phyloP scores from a whole-genome alignment of 1,140 invertebrate species.

The Drosophila pruinosa region DNA sequence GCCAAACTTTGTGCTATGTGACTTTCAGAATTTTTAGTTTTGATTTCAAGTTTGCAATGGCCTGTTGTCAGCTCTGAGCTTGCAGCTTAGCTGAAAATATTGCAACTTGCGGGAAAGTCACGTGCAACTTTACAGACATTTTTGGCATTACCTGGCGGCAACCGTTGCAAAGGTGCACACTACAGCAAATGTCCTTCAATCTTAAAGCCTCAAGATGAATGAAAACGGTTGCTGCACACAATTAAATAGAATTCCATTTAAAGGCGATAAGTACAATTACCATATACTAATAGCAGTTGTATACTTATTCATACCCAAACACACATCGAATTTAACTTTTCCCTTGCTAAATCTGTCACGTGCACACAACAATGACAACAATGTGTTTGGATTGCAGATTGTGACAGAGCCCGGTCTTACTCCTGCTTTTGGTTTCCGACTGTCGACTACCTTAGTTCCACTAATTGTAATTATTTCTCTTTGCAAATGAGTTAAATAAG shows the following conservation, averaged over 20 bases:
- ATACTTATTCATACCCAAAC: background rate
- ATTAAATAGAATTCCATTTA: conserved; percentile 53
- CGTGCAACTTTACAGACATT: conserved; percentile 78
- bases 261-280: no score
- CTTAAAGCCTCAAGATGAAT: conserved; percentile 10
- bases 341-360: conserved; percentile 36
- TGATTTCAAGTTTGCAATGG: conserved; percentile 64
- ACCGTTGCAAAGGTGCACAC: conserved; percentile 28
- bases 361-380: conserved; percentile 28
- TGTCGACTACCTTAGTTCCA: background rate
- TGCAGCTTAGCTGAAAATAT: conserved; percentile 67
- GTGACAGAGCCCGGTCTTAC: background rate
- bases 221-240: background rate
- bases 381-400: conserved; percentile 1
- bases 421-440: background rate
- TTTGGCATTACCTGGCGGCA: conserved; percentile 38
- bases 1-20: conserved; percentile 72
- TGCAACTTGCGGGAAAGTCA: conserved; percentile 73
- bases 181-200: conserved; percentile 7
- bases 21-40: conserved; percentile 81
- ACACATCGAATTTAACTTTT: conserved; percentile 15
- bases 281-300: background rate
- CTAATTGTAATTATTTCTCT: conserved; percentile 38
- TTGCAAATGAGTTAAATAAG: conserved; percentile 32
- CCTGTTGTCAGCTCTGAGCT: conserved; percentile 57